Base-by-base conservation (phyloP, 2,113 vertebrate species). In the Notarius lentiginosus region DNA sequence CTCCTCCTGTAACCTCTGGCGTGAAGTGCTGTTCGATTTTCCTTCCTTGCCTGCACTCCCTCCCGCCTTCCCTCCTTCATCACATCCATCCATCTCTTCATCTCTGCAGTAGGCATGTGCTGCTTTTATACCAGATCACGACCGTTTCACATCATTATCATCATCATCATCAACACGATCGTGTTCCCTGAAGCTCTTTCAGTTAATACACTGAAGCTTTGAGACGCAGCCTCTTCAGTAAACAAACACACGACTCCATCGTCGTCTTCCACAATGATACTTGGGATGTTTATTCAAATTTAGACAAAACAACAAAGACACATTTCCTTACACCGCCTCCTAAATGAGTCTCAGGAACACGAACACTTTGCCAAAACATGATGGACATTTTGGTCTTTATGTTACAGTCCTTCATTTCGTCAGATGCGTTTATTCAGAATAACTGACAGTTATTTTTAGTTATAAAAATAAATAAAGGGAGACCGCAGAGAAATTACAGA, bases 11-110 rank as follows among this genome's bases (percentile, higher is more conserved):
- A 83, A 80, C 82, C 84, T 89, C 90, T 87, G 66, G 76, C 30
- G 63, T 87, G 86, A 89, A 91, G 91, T 83, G 83, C 89, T 86
- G 75, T 82, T 89, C 90, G 91, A 90, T 90, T 90, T 84, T 88
- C 79, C 84, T 87, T 84, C 87, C 83, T 89, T 88, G 86, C 84
- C 89, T 86, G 86, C 87, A 81, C 76, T 82, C 72, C 56, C 27
- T 55, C 47, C 75, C 17, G 27, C 75, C 75, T 63, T 55, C 47
- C 75, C 27, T 55, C 75, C 75, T 63, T 89, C 80, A 61, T 72
- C 24, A 75, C 72, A 63, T 80, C 83, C 49, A 72, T 73, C 66
- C 30, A 60, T 76, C 49, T 79, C 9, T 34, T n/a, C 58, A 27
- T 87, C 58, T 41, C 12, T 27, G 58, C 79, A 61, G 58, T 49